These are phyloP conservation scores for Psococerastis gibbosa DNA, from an alignment of 2,888 invertebrate species.

Conservation along the genomic window DNA sequence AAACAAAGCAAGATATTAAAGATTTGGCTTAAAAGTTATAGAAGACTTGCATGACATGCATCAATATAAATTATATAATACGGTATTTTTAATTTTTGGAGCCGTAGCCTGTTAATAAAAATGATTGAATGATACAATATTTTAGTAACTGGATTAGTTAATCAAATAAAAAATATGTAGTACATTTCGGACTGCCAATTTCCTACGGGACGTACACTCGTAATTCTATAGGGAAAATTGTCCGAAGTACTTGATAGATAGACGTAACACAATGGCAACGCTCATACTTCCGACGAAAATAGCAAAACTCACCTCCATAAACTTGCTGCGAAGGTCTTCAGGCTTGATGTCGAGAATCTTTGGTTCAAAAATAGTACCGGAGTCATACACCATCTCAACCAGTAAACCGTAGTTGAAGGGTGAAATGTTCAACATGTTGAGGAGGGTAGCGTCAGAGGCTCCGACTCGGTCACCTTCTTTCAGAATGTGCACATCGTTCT, in stretches of 20 bases:
- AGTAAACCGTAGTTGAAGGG: conserved; percentile 97
- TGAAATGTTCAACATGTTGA: conserved; percentile 99
- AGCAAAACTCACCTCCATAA: conserved; percentile 41
- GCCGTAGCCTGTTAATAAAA: not conserved
- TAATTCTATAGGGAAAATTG: too few relatives aligned
- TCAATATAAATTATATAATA: too few relatives aligned
- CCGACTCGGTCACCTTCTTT: conserved; percentile 96
- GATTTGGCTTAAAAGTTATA: too few relatives aligned
- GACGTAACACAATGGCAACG: not conserved
- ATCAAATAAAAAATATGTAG: too few relatives aligned
- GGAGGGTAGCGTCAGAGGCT: conserved; percentile 92
- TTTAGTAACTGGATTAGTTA: too few relatives aligned
- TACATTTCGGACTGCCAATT: too few relatives aligned
- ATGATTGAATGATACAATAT: not conserved
- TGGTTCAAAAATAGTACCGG: conserved; percentile 93
- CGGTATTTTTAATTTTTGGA: too few relatives aligned
- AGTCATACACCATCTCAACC: conserved; percentile 94
- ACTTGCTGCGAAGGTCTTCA: conserved; percentile 79
- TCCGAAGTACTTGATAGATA: not conserved
- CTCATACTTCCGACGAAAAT: not conserved
- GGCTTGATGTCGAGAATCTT: conserved; percentile 95
- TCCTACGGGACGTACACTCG: too few relatives aligned
- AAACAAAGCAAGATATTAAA: too few relatives aligned
- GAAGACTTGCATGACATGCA: too few relatives aligned
- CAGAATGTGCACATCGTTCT: conserved; percentile 74